These are phyloP conservation scores for Agrypnia vestita DNA, from an alignment of 1,140 invertebrate species.

Conservation along the genomic window DNA sequence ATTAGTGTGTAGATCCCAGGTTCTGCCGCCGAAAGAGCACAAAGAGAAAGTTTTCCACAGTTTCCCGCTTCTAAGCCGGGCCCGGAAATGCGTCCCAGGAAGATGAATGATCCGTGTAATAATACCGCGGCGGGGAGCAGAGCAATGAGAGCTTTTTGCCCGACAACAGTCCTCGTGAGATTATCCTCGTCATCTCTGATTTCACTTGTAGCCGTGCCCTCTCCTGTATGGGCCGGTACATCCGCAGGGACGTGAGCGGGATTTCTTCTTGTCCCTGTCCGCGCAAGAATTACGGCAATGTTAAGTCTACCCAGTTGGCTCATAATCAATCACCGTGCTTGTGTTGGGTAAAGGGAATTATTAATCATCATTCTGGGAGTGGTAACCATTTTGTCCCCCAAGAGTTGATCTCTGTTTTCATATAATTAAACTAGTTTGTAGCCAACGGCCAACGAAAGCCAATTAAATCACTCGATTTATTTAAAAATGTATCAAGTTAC, in stretches of 20 bases:
- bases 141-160: slow-evolving; percentile 48
- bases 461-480: too few species aligned
- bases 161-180: slow-evolving; percentile 45
- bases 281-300: slow-evolving; percentile 8
- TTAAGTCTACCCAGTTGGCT: neutral
- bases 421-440: neutral
- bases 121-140: slow-evolving; percentile 38
- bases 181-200: slow-evolving; percentile 53
- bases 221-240: too few species aligned
- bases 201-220: neutral
- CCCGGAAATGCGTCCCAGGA: slow-evolving; percentile 52
- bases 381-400: slow-evolving; percentile 16
- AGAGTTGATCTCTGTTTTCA: slow-evolving; percentile 4
- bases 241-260: neutral
- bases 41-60: slow-evolving; percentile 25
- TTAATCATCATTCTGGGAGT: slow-evolving; percentile 24
- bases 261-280: neutral
- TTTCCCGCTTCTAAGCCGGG: slow-evolving; percentile 25
- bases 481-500: too few species aligned
- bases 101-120: slow-evolving; percentile 57
- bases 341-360: slow-evolving; percentile 21
- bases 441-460: too few species aligned
- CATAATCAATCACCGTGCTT: slow-evolving; percentile 19
- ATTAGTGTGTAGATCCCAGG: slow-evolving; percentile 36
- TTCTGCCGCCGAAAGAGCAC: slow-evolving; percentile 29